Evolutionary conservation across 2,113 vertebrate species (phyloP).

Genomic region (Elgaria multicarinata): DNA sequence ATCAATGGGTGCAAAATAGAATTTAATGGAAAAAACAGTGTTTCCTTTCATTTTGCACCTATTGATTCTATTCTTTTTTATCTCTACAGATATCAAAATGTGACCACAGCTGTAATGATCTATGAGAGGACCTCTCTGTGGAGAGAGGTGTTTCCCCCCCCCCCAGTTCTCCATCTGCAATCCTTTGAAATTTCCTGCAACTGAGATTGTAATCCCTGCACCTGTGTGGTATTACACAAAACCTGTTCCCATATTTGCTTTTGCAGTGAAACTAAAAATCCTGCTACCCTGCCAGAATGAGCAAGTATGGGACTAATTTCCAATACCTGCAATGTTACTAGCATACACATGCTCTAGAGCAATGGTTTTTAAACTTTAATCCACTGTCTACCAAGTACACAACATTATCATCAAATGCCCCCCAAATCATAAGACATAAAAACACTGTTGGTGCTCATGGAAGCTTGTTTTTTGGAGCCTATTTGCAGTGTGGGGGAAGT

Average conservation of each 20-base stretch:
- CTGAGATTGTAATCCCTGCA: not conserved
- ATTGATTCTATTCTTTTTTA: not conserved
- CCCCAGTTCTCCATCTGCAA: not conserved
- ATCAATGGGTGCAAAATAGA: not conserved
- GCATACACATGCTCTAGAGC: not conserved
- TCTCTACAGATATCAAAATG: not conserved
- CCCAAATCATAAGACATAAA: not conserved
- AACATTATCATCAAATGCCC: not conserved
- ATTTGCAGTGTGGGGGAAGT: not conserved
- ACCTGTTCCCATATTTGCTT: not conserved
- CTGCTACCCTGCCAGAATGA: not conserved
- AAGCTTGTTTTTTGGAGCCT: not conserved
- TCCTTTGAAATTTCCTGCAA: not conserved
- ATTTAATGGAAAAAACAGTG: not conserved
- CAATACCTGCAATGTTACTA: not conserved
- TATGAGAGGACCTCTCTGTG: not conserved
- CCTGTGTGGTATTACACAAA: not conserved
- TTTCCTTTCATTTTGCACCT: not conserved
- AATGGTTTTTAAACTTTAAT: not conserved
- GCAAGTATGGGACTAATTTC: not conserved
- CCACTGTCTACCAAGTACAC: too few relatives aligned
- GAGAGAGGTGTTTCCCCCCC: not conserved
- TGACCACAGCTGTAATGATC: constrained; percentile 1
- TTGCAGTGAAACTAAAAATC: not conserved
- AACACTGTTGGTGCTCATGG: not conserved